Evolutionary conservation across 1,140 invertebrate genomes (phyloP), one percentile per base, ranked within the genome.

Genomic region (Bombus waltoni): DNA sequence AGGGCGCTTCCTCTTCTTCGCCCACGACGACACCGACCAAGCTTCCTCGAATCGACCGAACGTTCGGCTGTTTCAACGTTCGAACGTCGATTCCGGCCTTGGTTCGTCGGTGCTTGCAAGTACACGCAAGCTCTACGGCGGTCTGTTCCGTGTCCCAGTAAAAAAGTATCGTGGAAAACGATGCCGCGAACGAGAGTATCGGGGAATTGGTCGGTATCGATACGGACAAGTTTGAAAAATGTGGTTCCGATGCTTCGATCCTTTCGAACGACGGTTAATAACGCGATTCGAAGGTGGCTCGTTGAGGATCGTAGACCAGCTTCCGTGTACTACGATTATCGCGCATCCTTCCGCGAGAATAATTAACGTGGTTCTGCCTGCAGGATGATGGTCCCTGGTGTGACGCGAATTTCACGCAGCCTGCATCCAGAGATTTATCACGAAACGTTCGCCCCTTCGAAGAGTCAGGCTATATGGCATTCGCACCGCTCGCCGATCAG

Each of bases 291-390:
- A 38, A 44, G 73, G 44, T 77, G 13, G 47, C 74, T 78, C 59
- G 74, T 66, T n/a, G 73, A 89, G 53, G 59, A 53, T 47, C 65
- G 44, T 22, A 66, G 42, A 9, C 22, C 72, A 15, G 71, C 78
- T 81, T 85, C 77, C 83, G 70, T 72, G 62, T 65, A n/a, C 44
- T 9, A 76, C 53, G 74, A 82, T 88, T 88, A 88, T 76, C 66
- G 28, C 5, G 53, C 40, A 75, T 80, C 80, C 71, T 86, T 89
- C 66, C 79, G 71, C 79, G 38, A 65, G 74, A 85, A 89, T 90
- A 80, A 92, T 91, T 71, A 87, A 88, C 57, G 83, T 71, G n/a
- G 74, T 88, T 71, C 71, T 40, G 32, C 78, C 86, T 68, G 78
- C 47, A 38, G 77, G 75, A 78, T 81, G 68, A 79, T 85, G 80